phyloP scores from a whole-genome alignment of 2,113 vertebrate species.

The Verasper variegatus region DNA sequence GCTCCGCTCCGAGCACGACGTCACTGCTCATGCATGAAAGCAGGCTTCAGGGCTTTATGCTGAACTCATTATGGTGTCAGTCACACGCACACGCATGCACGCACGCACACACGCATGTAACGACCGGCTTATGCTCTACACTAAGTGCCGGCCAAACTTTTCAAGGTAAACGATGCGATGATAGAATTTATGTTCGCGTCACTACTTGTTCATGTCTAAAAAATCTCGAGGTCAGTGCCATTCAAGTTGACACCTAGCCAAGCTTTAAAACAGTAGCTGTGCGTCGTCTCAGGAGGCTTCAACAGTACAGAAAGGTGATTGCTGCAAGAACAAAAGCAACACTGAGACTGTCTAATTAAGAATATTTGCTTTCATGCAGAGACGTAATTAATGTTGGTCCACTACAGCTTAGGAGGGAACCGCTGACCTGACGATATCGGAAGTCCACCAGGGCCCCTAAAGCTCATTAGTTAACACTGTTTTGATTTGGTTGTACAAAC shows the following conservation, averaged over 20 bases:
- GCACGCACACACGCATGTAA: slow-evolving; percentile 6
- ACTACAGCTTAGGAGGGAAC: no score
- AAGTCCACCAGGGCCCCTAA: no score
- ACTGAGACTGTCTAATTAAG: no score
- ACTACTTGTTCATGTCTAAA: slow-evolving; percentile 10
- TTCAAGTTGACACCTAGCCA: slow-evolving; percentile 25
- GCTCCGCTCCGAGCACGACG: slow-evolving; percentile 40
- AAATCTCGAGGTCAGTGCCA: slow-evolving; percentile 10
- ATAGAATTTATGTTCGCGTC: slow-evolving; percentile 26
- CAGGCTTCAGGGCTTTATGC: slow-evolving; percentile 34
- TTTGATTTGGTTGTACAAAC: no score
- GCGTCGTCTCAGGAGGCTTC: background rate
- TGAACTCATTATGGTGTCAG: slow-evolving; percentile 58
- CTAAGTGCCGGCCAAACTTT: background rate
- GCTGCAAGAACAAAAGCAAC: no score
- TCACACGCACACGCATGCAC: slow-evolving; percentile 1
- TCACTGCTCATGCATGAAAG: slow-evolving; percentile 70
- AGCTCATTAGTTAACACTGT: no score
- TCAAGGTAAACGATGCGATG: slow-evolving; percentile 33
- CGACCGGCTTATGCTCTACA: background rate
- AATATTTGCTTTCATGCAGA: no score
- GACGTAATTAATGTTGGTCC: no score
- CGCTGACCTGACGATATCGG: no score
- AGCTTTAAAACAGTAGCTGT: slow-evolving; percentile 19
- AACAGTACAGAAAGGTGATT: background rate